Conservation (phyloP, 2,113 vertebrate genomes). For the Stictonetta naevosa region DNA sequence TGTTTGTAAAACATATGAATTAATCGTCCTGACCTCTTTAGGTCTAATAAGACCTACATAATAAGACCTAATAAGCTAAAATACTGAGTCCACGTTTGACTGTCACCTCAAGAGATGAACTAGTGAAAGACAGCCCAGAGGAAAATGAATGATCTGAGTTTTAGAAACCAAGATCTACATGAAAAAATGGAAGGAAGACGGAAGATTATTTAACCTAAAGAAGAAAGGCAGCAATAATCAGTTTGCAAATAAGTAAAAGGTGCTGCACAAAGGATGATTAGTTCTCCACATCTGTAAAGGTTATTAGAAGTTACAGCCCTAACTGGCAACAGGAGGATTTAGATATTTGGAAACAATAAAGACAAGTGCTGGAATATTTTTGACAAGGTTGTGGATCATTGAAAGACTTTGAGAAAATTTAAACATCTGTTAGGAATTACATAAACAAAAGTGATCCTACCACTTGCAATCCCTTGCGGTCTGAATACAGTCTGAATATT, state of each 20-base stretch:
- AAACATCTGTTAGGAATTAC: not conserved
- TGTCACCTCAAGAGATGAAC: not conserved
- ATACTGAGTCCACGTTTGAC: not conserved
- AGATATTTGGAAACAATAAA: not conserved
- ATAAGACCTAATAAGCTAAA: too few relatives aligned
- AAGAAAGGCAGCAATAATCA: not conserved
- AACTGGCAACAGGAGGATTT: not conserved
- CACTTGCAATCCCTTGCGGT: not conserved
- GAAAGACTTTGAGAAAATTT: not conserved
- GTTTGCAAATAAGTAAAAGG: not conserved
- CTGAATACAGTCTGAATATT: not conserved
- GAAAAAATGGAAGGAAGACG: not conserved
- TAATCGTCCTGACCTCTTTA: not conserved
- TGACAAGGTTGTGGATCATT: not conserved
- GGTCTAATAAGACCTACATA: not conserved
- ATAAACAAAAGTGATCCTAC: not conserved
- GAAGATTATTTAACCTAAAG: not conserved
- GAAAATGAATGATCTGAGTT: not conserved
- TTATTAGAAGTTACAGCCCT: not conserved
- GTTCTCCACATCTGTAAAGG: not conserved
- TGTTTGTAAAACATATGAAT: fast-evolving
- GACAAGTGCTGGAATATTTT: not conserved
- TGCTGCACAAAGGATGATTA: not conserved
- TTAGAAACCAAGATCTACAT: not conserved
- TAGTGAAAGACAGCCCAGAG: not conserved